Conservation (phyloP, 2,797 vertebrate genomes). For the Acomys russatus region DNA sequence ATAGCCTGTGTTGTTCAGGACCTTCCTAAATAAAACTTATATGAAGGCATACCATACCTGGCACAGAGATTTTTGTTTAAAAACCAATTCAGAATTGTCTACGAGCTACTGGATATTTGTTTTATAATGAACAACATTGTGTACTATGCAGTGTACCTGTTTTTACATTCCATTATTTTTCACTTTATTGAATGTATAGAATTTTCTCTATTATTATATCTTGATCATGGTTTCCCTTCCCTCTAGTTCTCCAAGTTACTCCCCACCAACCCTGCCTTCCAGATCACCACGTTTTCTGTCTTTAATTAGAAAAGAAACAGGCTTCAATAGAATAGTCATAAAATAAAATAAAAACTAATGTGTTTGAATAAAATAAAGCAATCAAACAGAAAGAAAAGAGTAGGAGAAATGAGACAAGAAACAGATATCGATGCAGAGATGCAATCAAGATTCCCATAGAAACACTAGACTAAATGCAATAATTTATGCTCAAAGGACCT, state of each 20-base stretch:
- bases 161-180: background rate
- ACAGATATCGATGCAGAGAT: background rate
- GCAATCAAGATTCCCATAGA: background rate
- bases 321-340: background rate
- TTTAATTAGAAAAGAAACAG: background rate
- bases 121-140: background rate
- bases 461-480: background rate
- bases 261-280: too few species aligned
- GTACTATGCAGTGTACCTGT: background rate
- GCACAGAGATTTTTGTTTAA: background rate
- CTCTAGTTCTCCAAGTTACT: background rate
- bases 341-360: background rate
- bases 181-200: background rate
- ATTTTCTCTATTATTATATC: background rate
- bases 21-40: background rate
- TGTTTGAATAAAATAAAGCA: background rate
- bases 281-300: background rate
- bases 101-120: background rate
- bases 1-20: background rate
- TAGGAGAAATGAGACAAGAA: background rate
- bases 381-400: background rate
- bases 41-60: background rate
- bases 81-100: background rate
- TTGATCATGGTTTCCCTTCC: background rate
- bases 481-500: background rate